phyloP scores from a whole-genome alignment of 2,888 invertebrate species.

The Lochmaea crataegi region DNA sequence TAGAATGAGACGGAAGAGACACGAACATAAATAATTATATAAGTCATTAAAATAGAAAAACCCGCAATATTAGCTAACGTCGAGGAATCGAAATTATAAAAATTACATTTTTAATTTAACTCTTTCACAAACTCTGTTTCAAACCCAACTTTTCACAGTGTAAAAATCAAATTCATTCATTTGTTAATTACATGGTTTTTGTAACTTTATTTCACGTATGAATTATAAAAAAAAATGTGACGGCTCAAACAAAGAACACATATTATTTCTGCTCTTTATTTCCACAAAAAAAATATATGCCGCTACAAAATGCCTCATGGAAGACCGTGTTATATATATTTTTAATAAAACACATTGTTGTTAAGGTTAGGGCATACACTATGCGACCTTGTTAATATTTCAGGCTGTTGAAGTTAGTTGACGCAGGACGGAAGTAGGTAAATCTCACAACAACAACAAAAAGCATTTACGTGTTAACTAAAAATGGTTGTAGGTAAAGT shows the following conservation, averaged over 20 bases:
- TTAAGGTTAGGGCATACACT: slow-evolving; percentile 27
- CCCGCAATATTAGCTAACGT: too few species aligned
- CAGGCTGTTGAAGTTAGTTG: slow-evolving; percentile 25
- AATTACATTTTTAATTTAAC: too few species aligned
- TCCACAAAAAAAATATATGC: neutral
- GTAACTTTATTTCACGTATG: neutral
- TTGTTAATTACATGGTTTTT: slow-evolving; percentile 2
- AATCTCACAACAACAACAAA: neutral
- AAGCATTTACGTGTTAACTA: neutral
- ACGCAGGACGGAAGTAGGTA: slow-evolving; percentile 11
- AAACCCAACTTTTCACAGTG: neutral
- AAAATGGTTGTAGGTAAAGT: too few species aligned
- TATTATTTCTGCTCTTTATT: neutral
- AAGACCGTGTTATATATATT: slow-evolving; percentile 29
- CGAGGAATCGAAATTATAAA: too few species aligned
- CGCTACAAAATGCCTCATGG: slow-evolving; percentile 19
- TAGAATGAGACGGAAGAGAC: too few species aligned
- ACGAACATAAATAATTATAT: too few species aligned
- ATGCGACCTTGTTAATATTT: slow-evolving; percentile 35
- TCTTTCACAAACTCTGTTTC: neutral
- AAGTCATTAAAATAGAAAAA: too few species aligned
- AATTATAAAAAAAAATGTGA: neutral
- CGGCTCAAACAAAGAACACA: neutral
- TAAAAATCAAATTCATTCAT: neutral
- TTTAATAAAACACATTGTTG: slow-evolving; percentile 30